Conservation (phyloP, 2,888 invertebrate genomes). For the Aphodius sticticus region DNA sequence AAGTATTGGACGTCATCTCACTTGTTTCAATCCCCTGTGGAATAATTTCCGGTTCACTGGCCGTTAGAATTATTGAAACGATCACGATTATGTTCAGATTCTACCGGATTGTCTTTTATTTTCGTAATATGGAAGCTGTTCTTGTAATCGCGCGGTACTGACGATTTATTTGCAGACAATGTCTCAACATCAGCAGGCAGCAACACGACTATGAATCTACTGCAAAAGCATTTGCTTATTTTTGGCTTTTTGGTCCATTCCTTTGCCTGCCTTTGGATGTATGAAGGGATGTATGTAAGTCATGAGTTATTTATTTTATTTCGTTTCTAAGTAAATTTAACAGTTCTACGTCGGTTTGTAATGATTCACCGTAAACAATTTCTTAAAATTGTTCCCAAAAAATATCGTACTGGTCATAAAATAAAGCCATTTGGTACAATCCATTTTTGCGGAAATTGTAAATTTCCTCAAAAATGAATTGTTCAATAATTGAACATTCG, state of each 20-base stretch:
- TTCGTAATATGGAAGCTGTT: neutral
- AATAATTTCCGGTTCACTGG: neutral
- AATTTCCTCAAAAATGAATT: no score
- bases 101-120: slow-evolving; percentile 22
- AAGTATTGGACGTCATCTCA: slow-evolving; percentile 19
- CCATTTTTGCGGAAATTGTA: no score
- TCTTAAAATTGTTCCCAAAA: no score
- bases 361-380: no score
- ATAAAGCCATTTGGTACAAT: no score
- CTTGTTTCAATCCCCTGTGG: neutral
- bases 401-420: no score
- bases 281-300: slow-evolving; percentile 28
- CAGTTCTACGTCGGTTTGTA: no score
- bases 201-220: slow-evolving; percentile 27
- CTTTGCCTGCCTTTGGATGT: slow-evolving; percentile 32
- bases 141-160: neutral
- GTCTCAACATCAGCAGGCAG: slow-evolving; percentile 28
- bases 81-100: slow-evolving; percentile 15
- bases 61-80: neutral
- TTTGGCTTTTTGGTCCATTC: slow-evolving; percentile 29
- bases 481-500: no score
- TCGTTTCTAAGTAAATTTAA: neutral
- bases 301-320: slow-evolving; percentile 5
- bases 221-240: slow-evolving; percentile 28
- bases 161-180: neutral